A percentile compares a stretch with the other conserved stretches of the same genome.
Evolutionary conservation across 2,797 vertebrate genomes (phyloP).

Genomic region (Alectoris magna): DNA sequence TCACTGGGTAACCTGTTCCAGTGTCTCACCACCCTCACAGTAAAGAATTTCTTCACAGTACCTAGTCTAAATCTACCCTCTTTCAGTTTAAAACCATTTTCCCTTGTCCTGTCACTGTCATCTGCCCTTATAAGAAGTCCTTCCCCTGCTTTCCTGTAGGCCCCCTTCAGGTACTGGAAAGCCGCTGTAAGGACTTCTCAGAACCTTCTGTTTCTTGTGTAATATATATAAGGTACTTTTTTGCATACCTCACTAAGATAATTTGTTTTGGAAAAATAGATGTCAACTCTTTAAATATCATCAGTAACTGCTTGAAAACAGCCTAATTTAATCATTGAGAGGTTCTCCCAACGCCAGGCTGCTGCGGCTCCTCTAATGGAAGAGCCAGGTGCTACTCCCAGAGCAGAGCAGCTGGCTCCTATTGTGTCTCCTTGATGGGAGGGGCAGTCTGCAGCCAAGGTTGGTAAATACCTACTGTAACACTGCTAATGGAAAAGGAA

Average conservation of each 20-base stretch:
- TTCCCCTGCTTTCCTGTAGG: too few species aligned
- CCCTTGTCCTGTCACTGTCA: too few species aligned
- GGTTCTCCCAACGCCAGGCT: not conserved
- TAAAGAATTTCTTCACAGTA: too few species aligned
- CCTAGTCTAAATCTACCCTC: too few species aligned
- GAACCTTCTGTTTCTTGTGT: too few species aligned
- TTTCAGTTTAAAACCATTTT: too few species aligned
- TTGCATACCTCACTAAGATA: not conserved
- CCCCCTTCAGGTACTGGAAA: too few species aligned
- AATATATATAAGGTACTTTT: not conserved
- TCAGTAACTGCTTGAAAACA: not conserved
- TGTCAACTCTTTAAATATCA: not conserved
- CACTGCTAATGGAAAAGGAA: not conserved
- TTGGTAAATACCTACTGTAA: not conserved
- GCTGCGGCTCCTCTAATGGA: not conserved
- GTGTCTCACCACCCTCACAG: too few species aligned
- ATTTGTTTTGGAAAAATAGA: not conserved
- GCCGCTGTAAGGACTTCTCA: too few species aligned
- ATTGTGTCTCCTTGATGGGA: rapidly evolving
- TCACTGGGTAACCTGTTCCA: too few species aligned
- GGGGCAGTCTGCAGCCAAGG: not conserved
- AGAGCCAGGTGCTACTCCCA: not conserved
- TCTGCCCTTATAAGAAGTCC: too few species aligned
- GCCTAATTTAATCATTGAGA: rapidly evolving
- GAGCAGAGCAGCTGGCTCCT: not conserved